phyloP scores from a whole-genome alignment of 1,140 invertebrate species.

The Drosophila nigromelanica region DNA sequence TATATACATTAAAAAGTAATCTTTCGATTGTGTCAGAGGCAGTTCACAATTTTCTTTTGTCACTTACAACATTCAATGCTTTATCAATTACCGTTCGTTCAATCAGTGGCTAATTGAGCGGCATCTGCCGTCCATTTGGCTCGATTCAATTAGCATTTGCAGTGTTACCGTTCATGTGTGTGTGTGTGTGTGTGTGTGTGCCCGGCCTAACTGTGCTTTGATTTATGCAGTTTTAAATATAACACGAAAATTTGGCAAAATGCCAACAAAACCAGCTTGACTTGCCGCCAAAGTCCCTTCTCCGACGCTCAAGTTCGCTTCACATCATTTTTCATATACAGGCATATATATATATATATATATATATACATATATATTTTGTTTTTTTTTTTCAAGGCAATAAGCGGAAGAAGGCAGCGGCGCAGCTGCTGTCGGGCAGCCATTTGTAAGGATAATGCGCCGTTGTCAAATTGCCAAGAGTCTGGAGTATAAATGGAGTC shows the following conservation, averaged over 20 bases:
- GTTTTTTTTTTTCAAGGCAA: conserved; percentile 20
- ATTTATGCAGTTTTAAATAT: conserved; percentile 76
- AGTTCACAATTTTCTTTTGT: background rate
- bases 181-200: background rate
- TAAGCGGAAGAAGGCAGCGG: background rate
- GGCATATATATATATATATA: conserved; percentile 12
- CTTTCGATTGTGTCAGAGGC: background rate
- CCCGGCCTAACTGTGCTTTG: conserved; percentile 40
- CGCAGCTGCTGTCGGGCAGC: conserved; percentile 47
- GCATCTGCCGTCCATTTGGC: conserved; percentile 22
- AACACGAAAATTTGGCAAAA: conserved; percentile 44
- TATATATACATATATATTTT: background rate
- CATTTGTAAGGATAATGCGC: conserved; percentile 75
- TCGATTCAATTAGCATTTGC: conserved; percentile 35
- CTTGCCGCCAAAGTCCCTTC: conserved; percentile 6
- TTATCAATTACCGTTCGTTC: conserved; percentile 15
- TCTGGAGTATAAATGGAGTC: conserved; percentile 9
- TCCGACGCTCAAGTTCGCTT: conserved; percentile 12
- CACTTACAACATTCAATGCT: background rate
- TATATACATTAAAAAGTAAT: background rate
- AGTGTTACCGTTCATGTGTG: conserved; percentile 13
- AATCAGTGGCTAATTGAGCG: conserved; percentile 35
- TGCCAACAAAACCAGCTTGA: conserved; percentile 35
- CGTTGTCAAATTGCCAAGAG: conserved; percentile 76
- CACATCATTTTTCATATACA: conserved; percentile 49